These are phyloP conservation scores for Leptobrachium ailaonicum DNA, from an alignment of 2,113 vertebrate genomes.

Conservation along the genomic window DNA sequence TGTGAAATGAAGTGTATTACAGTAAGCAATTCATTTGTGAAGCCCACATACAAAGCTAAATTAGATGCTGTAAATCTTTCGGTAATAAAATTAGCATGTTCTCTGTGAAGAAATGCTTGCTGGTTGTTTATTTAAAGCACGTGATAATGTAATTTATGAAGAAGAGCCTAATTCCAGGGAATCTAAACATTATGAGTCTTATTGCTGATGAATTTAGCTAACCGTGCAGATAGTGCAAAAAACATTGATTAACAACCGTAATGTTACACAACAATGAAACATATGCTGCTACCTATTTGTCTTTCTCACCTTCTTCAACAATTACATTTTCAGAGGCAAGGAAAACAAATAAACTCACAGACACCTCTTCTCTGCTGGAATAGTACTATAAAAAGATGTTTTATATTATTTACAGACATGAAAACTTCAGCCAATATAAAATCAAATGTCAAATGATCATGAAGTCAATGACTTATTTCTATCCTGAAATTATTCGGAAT, in stretches of 20 bases:
- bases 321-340: neutral
- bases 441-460: no score
- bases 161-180: neutral
- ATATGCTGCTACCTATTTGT: neutral
- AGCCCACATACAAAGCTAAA: slow-evolving; percentile 38
- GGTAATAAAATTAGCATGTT: slow-evolving; percentile 26
- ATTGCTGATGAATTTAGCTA: neutral
- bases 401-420: no score
- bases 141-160: slow-evolving; percentile 6
- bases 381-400: neutral
- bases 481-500: no score
- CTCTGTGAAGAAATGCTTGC: slow-evolving; percentile 12
- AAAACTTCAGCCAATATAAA: no score
- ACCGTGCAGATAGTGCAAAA: neutral
- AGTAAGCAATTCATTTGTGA: slow-evolving; percentile 38
- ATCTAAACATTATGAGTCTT: slow-evolving; percentile 12
- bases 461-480: no score
- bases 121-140: slow-evolving; percentile 15
- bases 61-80: slow-evolving; percentile 33
- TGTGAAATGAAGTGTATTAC: slow-evolving; percentile 42
- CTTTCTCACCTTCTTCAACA: neutral
- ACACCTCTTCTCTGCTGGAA: no score
- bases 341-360: neutral
- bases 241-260: neutral
- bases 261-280: neutral